Conservation (phyloP, 2,888 invertebrate genomes). For the Meiosimyza decipiens region DNA sequence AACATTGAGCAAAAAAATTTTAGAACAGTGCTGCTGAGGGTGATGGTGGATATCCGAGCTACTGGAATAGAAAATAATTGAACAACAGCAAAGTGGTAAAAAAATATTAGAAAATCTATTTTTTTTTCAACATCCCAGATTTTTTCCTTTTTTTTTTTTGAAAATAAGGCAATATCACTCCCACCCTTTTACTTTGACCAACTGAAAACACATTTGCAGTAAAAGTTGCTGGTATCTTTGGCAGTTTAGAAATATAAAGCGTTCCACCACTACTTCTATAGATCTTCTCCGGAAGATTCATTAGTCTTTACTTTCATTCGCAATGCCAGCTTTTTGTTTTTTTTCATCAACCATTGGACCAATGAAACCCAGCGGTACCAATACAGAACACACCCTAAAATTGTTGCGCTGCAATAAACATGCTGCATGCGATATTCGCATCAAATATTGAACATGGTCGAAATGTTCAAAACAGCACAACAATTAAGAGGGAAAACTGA, state of each 20-base stretch:
- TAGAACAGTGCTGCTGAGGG: not conserved
- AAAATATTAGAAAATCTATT: not conserved
- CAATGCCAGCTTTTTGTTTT: not conserved
- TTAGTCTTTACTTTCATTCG: not conserved
- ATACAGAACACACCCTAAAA: not conserved
- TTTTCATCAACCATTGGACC: not conserved
- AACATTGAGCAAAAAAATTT: not conserved
- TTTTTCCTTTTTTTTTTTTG: too few relatives aligned
- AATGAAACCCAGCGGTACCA: not conserved
- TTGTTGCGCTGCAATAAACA: constrained; percentile 13
- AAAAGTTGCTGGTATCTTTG: too few relatives aligned
- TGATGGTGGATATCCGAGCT: not conserved
- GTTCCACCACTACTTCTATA: too few relatives aligned
- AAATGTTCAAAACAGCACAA: not conserved
- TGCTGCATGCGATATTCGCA: constrained; percentile 3
- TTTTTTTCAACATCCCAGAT: not conserved
- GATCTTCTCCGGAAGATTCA: not conserved
- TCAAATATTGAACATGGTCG: not conserved
- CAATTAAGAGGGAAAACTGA: too few relatives aligned
- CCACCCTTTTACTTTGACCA: not conserved
- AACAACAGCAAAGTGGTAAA: constrained; percentile 5
- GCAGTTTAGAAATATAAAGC: too few relatives aligned
- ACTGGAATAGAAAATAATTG: constrained; percentile 10
- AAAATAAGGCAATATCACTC: not conserved
- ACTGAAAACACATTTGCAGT: too few relatives aligned